These are phyloP conservation scores for Nycticryphes semicollaris DNA, from an alignment of 2,113 vertebrate genomes.

Conservation along the genomic window DNA sequence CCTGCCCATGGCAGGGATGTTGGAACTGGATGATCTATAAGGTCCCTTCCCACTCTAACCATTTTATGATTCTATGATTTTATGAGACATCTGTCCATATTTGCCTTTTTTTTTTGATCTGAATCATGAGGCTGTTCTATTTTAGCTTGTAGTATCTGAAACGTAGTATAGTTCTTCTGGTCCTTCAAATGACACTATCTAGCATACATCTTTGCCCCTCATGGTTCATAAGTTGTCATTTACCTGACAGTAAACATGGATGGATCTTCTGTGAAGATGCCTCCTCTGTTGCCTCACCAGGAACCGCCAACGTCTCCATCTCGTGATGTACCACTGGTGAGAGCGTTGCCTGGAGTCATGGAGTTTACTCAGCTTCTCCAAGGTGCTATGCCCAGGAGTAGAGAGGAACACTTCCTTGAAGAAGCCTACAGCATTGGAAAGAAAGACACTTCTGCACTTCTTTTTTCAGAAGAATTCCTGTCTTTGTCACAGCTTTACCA, in stretches of 20 bases:
- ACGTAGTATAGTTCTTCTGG: neutral
- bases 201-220: neutral
- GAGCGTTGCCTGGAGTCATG: fast-evolving
- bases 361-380: neutral
- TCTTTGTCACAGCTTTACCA: neutral
- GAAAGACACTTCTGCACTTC: neutral
- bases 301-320: fast-evolving
- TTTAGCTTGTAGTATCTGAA: neutral
- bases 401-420: neutral
- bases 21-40: too few species aligned
- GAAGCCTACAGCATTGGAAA: neutral
- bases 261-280: neutral
- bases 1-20: too few species aligned
- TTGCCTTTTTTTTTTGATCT: neutral
- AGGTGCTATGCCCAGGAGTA: neutral
- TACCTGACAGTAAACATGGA: neutral
- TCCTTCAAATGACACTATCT: neutral
- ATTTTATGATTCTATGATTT: neutral
- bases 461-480: neutral
- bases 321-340: fast-evolving
- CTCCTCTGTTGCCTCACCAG: neutral
- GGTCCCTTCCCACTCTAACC: too few species aligned
- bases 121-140: neutral
- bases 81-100: neutral
- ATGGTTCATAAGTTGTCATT: neutral